Percentiles rank a stretch among this genome's conserved stretches.
Conservation (phyloP, 2,797 vertebrate genomes). For the Paedocypris micromegethes region DNA sequence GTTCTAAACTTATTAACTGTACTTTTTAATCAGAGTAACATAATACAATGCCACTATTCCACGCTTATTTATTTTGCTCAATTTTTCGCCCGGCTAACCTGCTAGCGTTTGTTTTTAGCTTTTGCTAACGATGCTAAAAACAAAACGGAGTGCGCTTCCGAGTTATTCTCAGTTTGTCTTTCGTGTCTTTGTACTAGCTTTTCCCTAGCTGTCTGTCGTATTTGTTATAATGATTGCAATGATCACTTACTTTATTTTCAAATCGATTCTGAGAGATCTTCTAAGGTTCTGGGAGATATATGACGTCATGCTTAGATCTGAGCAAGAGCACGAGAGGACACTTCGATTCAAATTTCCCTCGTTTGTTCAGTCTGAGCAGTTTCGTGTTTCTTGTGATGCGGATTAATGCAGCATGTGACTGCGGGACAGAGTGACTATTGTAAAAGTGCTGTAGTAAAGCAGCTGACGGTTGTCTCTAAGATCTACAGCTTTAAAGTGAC, state of each 20-base stretch:
- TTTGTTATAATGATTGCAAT: neutral
- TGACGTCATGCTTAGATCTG: too few species aligned
- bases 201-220: neutral
- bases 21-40: neutral
- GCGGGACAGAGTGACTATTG: slow-evolving; percentile 37
- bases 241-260: too few species aligned
- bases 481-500: slow-evolving; percentile 5
- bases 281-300: too few species aligned
- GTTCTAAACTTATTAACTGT: slow-evolving; percentile 40
- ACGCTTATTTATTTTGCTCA: neutral
- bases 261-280: too few species aligned
- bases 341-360: slow-evolving; percentile 30
- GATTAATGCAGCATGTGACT: slow-evolving; percentile 67
- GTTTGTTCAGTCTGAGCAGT: slow-evolving; percentile 3
- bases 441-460: slow-evolving; percentile 17
- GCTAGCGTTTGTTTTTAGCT: slow-evolving; percentile 14
- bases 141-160: neutral
- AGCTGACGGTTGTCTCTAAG: slow-evolving; percentile 24
- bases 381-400: slow-evolving; percentile 26
- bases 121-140: slow-evolving; percentile 3
- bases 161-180: neutral
- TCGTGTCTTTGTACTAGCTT: neutral
- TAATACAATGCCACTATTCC: neutral
- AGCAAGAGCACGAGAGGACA: too few species aligned
- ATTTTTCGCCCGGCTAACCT: neutral